phyloP scores from a whole-genome alignment of 1,140 invertebrate species.

The Acromyrmex echinatior region DNA sequence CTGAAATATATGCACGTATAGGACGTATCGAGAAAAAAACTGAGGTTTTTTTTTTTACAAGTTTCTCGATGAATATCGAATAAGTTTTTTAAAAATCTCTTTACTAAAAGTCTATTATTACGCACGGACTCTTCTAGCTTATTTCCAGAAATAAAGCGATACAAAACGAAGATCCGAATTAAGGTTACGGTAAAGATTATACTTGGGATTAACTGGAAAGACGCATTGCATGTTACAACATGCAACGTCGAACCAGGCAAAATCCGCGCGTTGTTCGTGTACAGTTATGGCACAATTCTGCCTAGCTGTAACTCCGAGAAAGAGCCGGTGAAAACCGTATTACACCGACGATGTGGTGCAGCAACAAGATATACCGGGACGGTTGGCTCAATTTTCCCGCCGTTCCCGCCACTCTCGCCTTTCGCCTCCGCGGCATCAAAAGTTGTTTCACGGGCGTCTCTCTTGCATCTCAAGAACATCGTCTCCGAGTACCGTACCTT shows the following conservation, averaged over 20 bases:
- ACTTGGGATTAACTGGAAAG: conserved; percentile 17
- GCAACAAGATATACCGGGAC: conserved; percentile 32
- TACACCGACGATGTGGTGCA: conserved; percentile 36
- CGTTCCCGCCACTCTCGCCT: conserved; percentile 46
- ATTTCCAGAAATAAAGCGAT: background rate
- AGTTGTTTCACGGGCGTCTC: conserved; percentile 55
- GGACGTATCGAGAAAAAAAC: background rate
- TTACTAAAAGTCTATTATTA: background rate
- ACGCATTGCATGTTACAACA: conserved; percentile 7
- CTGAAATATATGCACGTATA: background rate
- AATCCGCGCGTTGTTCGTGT: conserved; percentile 52
- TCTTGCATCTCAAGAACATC: conserved; percentile 15
- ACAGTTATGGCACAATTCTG: conserved; percentile 62
- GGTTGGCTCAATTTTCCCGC: conserved; percentile 62
- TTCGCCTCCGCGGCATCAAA: conserved; percentile 57
- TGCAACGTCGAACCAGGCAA: conserved; percentile 34
- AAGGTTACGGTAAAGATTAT: background rate
- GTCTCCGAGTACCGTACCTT: background rate
- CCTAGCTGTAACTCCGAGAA: conserved; percentile 54
- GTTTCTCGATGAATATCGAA: background rate
- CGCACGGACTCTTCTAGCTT: too few species aligned
- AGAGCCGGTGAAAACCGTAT: conserved; percentile 59
- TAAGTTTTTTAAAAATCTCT: background rate
- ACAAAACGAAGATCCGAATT: background rate
- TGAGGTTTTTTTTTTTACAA: background rate